phyloP scores from a whole-genome alignment of 2,113 vertebrate species.

The Pseudolaguvia tuberculata region DNA sequence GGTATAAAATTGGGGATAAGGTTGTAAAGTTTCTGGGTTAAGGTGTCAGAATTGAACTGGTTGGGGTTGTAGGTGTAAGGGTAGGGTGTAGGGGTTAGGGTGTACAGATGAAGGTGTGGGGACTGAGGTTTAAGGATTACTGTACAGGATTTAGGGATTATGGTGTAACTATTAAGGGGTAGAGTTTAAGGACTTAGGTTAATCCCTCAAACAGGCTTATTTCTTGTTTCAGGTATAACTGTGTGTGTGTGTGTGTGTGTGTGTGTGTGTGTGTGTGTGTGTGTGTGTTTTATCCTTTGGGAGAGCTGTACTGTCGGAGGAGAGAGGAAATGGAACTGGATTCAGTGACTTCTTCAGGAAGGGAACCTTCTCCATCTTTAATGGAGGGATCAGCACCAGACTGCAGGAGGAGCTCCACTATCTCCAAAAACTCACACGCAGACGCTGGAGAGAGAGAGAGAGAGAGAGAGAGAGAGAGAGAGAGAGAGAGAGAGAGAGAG shows the following conservation, averaged over 20 bases:
- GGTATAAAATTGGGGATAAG: no score
- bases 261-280: constrained; percentile 5
- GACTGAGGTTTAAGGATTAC: no score
- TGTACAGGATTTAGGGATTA: no score
- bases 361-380: constrained; percentile 86
- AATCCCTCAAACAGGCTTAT: background rate
- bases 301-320: constrained; percentile 74
- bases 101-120: no score
- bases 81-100: no score
- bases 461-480: background rate
- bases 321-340: constrained; percentile 78
- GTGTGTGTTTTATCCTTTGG: constrained; percentile 63
- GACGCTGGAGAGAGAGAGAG: constrained; percentile 69
- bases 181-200: no score
- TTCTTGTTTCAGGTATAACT: background rate
- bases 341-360: constrained; percentile 88
- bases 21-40: no score
- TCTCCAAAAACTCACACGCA: constrained; percentile 90
- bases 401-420: constrained; percentile 86
- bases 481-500: background rate
- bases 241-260: background rate
- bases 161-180: no score
- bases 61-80: no score
- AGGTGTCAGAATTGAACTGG: no score
- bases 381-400: constrained; percentile 81